Base-by-base conservation (phyloP, 1,140 invertebrate genomes). In the Tetranychus cinnabarinus region DNA sequence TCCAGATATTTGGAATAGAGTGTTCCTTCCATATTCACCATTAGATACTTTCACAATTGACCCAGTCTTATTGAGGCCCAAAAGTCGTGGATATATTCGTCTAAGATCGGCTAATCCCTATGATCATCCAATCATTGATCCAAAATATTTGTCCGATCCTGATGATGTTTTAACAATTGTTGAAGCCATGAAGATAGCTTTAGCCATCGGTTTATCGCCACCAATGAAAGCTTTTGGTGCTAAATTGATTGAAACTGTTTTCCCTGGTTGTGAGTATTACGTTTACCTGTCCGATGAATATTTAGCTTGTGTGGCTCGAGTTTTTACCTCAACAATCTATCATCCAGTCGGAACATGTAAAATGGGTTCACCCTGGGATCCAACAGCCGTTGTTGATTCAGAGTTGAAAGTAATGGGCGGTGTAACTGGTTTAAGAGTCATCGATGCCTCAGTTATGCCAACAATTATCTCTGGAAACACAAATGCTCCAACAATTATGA, bases 391-490 rank as follows among this genome's bases (percentile, higher is more conserved):
- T 36, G 77, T 81, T 12, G 83, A 35, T 81, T 85, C 1, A 79
- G 84, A 0, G 61, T 71, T 86, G 8, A 31, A 63, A 23, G 66
- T 66, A 1, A 33, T 55, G n/a, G 39, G 39, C 1, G 64, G 64
- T 61, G 59, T 66, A 3, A 33, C n/a, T 23, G 61, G 61, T 58
- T 52, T 67, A 12, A n/a, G 66, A 13, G 66, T 67, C 12, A 81
- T 82, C 1, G 85, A 88, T 69, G 83, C 82, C 0, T 85, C 83
- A 33, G 75, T 86, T n/a, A 85, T 86, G 80, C 84, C 85, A 0
- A 68, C 70, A 2, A 78, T 85, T 1, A 78, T 79, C 1, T 82
- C 81, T 1, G 85, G 85, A 8, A 87, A 88, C 45, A 67, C 65
- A 2, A 67, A 67, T 63, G 65, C 63, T 13, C 66, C 66, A 7